Percentiles rank a stretch among this genome's conserved stretches.
Conservation (phyloP, 2,888 invertebrate species). For the Phragmatobia fuliginosa region DNA sequence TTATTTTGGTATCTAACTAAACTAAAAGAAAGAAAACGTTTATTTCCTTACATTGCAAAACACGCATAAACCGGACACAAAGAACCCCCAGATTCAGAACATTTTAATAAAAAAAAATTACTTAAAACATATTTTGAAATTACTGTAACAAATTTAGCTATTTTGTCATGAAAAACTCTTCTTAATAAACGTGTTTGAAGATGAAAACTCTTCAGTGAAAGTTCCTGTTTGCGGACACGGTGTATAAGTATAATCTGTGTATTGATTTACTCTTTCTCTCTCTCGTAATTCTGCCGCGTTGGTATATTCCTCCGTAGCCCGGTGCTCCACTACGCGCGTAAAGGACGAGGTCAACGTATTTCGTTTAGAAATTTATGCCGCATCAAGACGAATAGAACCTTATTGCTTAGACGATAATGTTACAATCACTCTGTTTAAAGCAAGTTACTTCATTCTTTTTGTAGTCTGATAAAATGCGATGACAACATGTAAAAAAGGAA, state of each 20-base stretch:
- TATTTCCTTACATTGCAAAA: too few relatives aligned
- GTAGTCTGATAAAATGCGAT: too few relatives aligned
- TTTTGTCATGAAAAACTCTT: too few relatives aligned
- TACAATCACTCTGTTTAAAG: neutral
- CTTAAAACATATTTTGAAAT: too few relatives aligned
- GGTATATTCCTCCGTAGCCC: constrained; percentile 27
- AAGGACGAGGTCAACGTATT: constrained; percentile 20
- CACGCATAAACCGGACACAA: too few relatives aligned
- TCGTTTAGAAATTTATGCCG: constrained; percentile 11
- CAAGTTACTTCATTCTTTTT: too few relatives aligned
- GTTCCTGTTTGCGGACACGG: neutral
- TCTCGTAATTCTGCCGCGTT: constrained; percentile 34
- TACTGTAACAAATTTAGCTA: too few relatives aligned
- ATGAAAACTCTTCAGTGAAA: neutral
- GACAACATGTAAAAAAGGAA: neutral
- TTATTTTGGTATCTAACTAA: too few relatives aligned
- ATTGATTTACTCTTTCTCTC: constrained; percentile 18
- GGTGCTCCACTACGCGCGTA: constrained; percentile 34
- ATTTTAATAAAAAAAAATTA: too few relatives aligned
- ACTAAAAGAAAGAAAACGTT: too few relatives aligned
- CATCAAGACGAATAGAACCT: constrained; percentile 11
- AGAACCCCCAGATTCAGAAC: too few relatives aligned
- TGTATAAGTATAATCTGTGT: constrained; percentile 11
- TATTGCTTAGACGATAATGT: neutral
- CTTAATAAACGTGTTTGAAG: too few relatives aligned